These are phyloP conservation scores for Pangasius macronema DNA, from an alignment of 2,797 vertebrate species.

Conservation along the genomic window DNA sequence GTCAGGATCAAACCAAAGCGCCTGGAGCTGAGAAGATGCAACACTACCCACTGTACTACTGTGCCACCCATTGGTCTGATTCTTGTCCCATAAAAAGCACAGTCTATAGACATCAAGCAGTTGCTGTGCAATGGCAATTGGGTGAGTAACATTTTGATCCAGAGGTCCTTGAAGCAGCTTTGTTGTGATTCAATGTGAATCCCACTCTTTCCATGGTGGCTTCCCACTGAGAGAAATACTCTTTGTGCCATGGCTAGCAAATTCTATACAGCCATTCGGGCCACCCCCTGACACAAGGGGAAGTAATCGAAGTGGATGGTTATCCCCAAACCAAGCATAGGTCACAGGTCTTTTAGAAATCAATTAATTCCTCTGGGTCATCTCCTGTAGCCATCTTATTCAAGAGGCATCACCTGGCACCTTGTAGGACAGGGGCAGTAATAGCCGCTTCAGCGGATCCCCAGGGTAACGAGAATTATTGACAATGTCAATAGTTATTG, in stretches of 20 bases:
- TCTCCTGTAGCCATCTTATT: conserved; percentile 23
- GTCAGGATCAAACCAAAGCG: conserved; percentile 9
- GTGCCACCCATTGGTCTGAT: neutral
- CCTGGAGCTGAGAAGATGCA: conserved; percentile 1
- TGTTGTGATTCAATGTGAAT: neutral
- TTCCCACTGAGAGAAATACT: neutral
- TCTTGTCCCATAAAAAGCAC: conserved; percentile 7
- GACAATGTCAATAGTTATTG: conserved; percentile 14
- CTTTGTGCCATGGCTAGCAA: conserved; percentile 8
- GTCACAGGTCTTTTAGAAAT: conserved; percentile 16
- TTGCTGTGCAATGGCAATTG: neutral
- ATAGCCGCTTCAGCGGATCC: conserved; percentile 9
- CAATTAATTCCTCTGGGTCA: conserved; percentile 25
- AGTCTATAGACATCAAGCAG: neutral
- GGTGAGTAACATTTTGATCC: conserved; percentile 11
- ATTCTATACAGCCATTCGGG: conserved; percentile 18
- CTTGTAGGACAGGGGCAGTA: neutral
- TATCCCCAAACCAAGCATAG: conserved; percentile 15
- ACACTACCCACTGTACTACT: neutral
- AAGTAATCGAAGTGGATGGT: conserved; percentile 22
- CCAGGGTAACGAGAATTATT: neutral
- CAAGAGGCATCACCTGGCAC: neutral
- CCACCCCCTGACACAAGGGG: neutral
- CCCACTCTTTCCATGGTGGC: neutral
- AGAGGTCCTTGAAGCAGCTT: neutral